These are phyloP conservation scores for Myotis yumanensis DNA, from an alignment of 2,113 vertebrate genomes.

Conservation along the genomic window DNA sequence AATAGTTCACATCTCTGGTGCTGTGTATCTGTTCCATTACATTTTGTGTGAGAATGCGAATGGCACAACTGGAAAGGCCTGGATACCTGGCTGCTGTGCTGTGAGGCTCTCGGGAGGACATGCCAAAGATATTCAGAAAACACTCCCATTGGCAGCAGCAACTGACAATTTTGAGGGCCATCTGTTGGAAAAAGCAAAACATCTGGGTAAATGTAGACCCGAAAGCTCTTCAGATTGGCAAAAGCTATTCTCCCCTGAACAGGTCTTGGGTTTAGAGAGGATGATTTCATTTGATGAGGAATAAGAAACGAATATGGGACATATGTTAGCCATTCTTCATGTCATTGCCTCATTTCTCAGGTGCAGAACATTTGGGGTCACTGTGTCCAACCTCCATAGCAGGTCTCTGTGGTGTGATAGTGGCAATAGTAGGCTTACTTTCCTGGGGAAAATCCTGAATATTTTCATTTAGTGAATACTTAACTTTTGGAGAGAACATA, in stretches of 20 bases:
- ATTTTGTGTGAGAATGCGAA: neutral
- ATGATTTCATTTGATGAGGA: slow-evolving; percentile 56
- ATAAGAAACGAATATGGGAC: slow-evolving; percentile 47
- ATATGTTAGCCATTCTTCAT: slow-evolving; percentile 23
- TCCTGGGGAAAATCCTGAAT: neutral
- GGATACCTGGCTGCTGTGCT: neutral
- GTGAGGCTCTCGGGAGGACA: neutral
- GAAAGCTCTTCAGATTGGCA: neutral
- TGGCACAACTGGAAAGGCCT: neutral
- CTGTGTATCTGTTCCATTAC: neutral
- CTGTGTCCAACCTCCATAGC: neutral
- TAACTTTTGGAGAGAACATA: neutral
- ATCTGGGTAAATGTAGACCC: slow-evolving; percentile 49
- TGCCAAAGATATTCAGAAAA: neutral
- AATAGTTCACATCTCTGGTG: neutral
- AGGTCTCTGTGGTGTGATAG: neutral
- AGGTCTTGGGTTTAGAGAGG: slow-evolving; percentile 33
- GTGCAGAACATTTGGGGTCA: neutral
- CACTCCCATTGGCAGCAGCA: neutral
- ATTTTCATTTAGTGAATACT: neutral
- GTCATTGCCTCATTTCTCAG: neutral
- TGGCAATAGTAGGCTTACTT: neutral
- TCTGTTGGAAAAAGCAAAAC: slow-evolving; percentile 61
- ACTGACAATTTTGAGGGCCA: neutral
- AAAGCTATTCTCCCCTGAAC: slow-evolving; percentile 11